phyloP scores from a whole-genome alignment of 23 tunicate species.

The Trididemnum clinides region DNA sequence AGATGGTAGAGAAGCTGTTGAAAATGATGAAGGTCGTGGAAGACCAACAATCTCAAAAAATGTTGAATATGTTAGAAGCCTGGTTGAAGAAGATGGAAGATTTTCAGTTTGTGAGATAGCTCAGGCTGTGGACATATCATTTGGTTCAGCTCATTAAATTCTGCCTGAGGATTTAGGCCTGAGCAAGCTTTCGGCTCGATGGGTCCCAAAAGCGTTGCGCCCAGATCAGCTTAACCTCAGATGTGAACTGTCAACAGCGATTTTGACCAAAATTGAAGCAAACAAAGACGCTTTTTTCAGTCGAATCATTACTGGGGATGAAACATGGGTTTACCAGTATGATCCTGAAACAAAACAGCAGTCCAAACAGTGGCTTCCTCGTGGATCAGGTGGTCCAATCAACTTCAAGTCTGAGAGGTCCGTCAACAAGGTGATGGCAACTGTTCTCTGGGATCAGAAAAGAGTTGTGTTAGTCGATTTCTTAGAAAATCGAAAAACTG shows the following conservation, averaged over 20 bases:
- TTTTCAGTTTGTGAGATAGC: constrained; percentile 2
- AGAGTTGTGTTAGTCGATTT: neutral
- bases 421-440: constrained; percentile 8
- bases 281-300: neutral
- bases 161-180: neutral
- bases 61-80: neutral
- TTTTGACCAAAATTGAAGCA: constrained; percentile 15
- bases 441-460: neutral
- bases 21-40: neutral
- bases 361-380: neutral
- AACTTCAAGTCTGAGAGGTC: constrained; percentile 6
- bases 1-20: constrained; percentile 31
- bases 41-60: constrained; percentile 25
- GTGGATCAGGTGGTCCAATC: neutral
- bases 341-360: neutral
- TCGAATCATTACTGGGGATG: constrained; percentile 3
- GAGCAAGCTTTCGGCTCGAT: constrained; percentile 3
- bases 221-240: constrained; percentile 2
- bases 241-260: neutral
- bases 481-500: constrained; percentile 1
- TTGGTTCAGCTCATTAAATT: constrained; percentile 15
- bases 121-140: neutral
- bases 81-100: constrained; percentile 12
- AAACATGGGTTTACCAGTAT: constrained; percentile 15
- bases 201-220: constrained; percentile 14